Conservation (phyloP, 2,113 vertebrate genomes). For the Lucifuga dentata region DNA sequence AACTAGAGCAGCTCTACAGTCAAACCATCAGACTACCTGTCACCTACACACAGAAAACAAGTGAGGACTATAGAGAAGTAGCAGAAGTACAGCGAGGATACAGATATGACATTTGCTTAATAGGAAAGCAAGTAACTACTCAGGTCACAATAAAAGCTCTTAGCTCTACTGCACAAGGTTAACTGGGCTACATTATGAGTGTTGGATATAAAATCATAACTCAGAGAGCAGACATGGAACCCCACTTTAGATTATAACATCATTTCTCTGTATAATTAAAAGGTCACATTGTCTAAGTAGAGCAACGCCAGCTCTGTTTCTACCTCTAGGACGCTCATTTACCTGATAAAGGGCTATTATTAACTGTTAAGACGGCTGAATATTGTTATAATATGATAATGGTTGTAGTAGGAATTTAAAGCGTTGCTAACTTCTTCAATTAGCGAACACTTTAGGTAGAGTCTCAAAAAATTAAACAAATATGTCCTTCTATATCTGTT, state of each 20-base stretch:
- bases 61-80: slow-evolving; percentile 41
- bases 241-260: not conserved
- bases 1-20: slow-evolving; percentile 28
- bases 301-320: too few species aligned
- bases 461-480: too few species aligned
- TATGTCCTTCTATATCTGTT: too few species aligned
- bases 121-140: slow-evolving; percentile 65
- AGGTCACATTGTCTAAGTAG: too few species aligned
- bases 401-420: too few species aligned
- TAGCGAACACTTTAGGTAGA: too few species aligned
- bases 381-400: too few species aligned
- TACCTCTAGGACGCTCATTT: too few species aligned
- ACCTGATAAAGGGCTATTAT: too few species aligned
- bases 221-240: slow-evolving; percentile 41
- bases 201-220: slow-evolving; percentile 53
- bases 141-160: slow-evolving; percentile 58
- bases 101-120: slow-evolving; percentile 60
- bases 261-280: too few species aligned
- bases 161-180: slow-evolving; percentile 69
- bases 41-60: slow-evolving; percentile 64
- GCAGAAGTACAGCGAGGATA: slow-evolving; percentile 56
- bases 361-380: too few species aligned
- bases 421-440: too few species aligned
- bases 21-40: slow-evolving; percentile 51
- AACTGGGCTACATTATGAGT: slow-evolving; percentile 58